phyloP scores from a whole-genome alignment of 2,113 vertebrate genomes.

The Colossoma macropomum region DNA sequence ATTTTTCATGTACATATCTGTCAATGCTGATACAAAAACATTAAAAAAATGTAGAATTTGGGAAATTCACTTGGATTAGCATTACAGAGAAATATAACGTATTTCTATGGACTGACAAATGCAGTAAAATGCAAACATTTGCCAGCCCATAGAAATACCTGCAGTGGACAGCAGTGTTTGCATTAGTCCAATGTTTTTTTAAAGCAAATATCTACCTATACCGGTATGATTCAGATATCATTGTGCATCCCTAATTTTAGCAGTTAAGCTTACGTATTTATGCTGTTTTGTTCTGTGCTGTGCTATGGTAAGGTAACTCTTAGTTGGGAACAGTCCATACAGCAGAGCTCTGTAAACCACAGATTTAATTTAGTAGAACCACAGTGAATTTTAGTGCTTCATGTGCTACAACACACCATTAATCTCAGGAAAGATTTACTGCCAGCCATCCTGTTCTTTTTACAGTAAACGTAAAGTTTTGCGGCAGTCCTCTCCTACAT shows the following conservation, averaged over 20 bases:
- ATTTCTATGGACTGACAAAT: too few species aligned
- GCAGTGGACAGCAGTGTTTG: too few species aligned
- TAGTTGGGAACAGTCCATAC: conserved; percentile 18
- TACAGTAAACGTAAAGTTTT: neutral
- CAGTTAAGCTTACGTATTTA: neutral
- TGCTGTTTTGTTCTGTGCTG: neutral
- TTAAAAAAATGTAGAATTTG: too few species aligned
- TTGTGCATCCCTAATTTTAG: neutral
- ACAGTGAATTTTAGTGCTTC: conserved; percentile 48
- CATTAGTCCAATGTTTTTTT: too few species aligned
- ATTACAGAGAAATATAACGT: too few species aligned
- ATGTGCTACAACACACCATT: conserved; percentile 38
- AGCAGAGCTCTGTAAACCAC: conserved; percentile 42
- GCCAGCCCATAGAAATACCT: too few species aligned
- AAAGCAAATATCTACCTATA: too few species aligned
- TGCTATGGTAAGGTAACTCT: conserved; percentile 12
- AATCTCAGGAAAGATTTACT: conserved; percentile 44
- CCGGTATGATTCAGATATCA: too few species aligned
- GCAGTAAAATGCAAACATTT: too few species aligned
- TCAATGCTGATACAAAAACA: too few species aligned
- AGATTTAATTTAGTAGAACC: conserved; percentile 53
- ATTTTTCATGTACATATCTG: too few species aligned
- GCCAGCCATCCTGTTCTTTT: conserved; percentile 18
- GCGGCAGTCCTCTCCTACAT: neutral
- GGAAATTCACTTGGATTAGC: too few species aligned